These are phyloP conservation scores for Ammodytes dubius DNA, from an alignment of 2,113 vertebrate genomes.

Conservation along the genomic window DNA sequence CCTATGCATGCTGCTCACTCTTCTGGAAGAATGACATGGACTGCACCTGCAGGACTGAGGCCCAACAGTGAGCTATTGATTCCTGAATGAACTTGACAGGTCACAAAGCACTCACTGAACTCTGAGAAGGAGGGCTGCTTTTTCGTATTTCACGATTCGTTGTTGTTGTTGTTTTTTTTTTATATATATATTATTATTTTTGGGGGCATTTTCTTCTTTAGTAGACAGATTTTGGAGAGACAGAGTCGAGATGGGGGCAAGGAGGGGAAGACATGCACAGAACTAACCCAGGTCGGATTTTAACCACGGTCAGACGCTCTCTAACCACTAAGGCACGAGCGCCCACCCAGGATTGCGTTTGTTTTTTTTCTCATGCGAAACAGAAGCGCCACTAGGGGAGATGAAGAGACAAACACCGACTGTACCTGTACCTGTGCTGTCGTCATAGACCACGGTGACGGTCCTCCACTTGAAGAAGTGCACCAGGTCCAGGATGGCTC, in stretches of 20 bases:
- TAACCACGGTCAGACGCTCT: constrained; percentile 1
- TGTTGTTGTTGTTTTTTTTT: constrained; percentile 15
- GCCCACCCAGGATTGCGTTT: too few relatives aligned
- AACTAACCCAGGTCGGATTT: neutral
- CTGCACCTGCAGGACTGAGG: constrained; percentile 77
- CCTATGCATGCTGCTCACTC: constrained; percentile 63
- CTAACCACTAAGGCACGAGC: too few relatives aligned
- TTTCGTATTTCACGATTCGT: constrained; percentile 46
- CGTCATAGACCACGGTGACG: constrained; percentile 89
- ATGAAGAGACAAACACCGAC: constrained; percentile 52
- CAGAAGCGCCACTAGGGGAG: neutral
- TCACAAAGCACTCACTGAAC: constrained; percentile 76
- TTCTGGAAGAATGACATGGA: constrained; percentile 74
- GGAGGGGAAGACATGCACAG: too few relatives aligned
- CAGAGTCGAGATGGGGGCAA: too few relatives aligned
- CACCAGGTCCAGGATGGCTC: constrained; percentile 97
- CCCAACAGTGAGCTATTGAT: constrained; percentile 81
- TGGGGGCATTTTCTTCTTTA: too few relatives aligned
- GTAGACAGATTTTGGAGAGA: too few relatives aligned
- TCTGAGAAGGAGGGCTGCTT: constrained; percentile 48
- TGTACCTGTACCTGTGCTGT: constrained; percentile 96
- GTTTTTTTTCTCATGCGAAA: constrained; percentile 3
- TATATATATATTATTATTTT: too few relatives aligned
- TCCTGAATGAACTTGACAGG: constrained; percentile 81
- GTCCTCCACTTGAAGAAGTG: constrained; percentile 99